Evolutionary conservation across 2,888 invertebrate species (phyloP).

Genomic region (Pilophorus perplexus): DNA sequence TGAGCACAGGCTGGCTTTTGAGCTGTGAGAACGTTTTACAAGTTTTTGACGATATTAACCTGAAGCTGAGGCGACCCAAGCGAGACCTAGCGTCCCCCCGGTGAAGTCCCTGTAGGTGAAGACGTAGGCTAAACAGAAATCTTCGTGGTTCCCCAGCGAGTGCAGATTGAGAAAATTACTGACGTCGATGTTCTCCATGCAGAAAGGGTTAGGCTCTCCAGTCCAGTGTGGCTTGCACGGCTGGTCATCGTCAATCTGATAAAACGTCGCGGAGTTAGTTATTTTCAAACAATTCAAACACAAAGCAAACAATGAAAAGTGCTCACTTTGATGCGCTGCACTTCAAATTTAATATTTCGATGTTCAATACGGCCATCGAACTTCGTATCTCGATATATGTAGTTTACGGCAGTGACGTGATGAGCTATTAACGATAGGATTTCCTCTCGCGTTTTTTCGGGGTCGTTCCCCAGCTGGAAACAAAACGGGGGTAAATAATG

Average conservation of each 20-base stretch:
- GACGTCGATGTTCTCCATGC: slow-evolving; percentile 96
- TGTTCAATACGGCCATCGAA: slow-evolving; percentile 89
- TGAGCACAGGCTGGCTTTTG: too few species aligned
- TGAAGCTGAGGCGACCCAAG: slow-evolving; percentile 98
- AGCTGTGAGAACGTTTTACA: too few species aligned
- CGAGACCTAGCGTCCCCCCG: slow-evolving; percentile 94
- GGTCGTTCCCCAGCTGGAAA: slow-evolving; percentile 67
- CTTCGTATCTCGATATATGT: slow-evolving; percentile 91
- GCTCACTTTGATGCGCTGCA: slow-evolving; percentile 75
- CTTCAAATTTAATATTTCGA: slow-evolving; percentile 94
- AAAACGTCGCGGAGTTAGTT: slow-evolving; percentile 48
- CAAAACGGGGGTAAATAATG: neutral
- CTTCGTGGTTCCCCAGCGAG: slow-evolving; percentile 94
- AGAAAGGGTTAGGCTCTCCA: slow-evolving; percentile 81
- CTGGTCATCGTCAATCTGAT: slow-evolving; percentile 86
- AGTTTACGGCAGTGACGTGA: slow-evolving; percentile 97
- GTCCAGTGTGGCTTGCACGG: slow-evolving; percentile 65
- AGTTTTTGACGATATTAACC: slow-evolving; percentile 50
- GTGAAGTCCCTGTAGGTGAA: slow-evolving; percentile 98
- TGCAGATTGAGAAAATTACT: slow-evolving; percentile 98
- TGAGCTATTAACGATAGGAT: slow-evolving; percentile 95
- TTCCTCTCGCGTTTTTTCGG: slow-evolving; percentile 91
- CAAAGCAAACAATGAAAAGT: neutral
- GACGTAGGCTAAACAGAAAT: slow-evolving; percentile 98
- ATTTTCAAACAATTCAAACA: neutral